Evolutionary conservation across 2,797 vertebrate genomes (phyloP).

Genomic region (Prunella strophiata): DNA sequence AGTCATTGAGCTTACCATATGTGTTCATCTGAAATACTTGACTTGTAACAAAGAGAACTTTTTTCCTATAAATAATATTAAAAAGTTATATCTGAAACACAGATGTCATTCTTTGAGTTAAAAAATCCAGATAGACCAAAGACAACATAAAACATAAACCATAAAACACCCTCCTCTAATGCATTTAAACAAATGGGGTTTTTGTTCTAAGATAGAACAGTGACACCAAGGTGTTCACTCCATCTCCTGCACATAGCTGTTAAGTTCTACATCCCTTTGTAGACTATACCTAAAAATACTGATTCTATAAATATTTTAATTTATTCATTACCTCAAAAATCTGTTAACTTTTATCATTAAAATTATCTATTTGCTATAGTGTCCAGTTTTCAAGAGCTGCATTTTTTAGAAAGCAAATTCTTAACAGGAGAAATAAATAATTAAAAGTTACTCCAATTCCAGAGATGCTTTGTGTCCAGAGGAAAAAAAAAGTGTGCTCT

Average conservation of each 20-base stretch:
- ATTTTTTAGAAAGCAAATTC: not conserved
- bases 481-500: not conserved
- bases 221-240: not conserved
- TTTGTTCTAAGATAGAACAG: not conserved
- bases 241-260: not conserved
- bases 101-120: not conserved
- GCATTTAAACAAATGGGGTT: not conserved
- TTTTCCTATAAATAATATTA: conserved; percentile 28
- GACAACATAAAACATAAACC: not conserved
- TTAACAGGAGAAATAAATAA: not conserved
- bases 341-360: not conserved
- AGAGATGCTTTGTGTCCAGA: not conserved
- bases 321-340: not conserved
- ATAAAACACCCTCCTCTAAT: not conserved
- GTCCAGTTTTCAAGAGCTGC: not conserved
- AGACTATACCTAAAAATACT: not conserved
- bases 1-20: not conserved
- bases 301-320: not conserved
- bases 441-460: not conserved
- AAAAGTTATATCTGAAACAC: not conserved
- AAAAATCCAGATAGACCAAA: conserved; percentile 6
- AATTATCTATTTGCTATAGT: not conserved
- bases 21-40: conserved; percentile 26
- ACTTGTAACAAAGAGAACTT: not conserved
- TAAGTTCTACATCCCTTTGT: not conserved